Base-by-base conservation (phyloP, 2,113 vertebrate species). In the Salvelinus fontinalis region DNA sequence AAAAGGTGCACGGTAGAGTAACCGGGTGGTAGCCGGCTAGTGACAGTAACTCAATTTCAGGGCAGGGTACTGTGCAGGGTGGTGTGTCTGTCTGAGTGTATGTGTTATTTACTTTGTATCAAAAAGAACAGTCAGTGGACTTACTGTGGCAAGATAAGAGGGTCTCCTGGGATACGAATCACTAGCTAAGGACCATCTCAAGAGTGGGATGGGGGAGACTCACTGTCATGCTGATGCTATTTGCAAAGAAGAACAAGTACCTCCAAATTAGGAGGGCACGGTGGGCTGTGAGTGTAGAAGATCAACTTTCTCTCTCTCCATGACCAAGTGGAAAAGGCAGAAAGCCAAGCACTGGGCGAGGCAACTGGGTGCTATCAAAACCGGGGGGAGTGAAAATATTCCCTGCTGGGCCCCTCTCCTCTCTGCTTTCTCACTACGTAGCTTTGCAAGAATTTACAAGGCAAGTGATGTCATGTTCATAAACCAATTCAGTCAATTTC, bases 371-470 rank as follows among this genome's bases (percentile, higher is more conserved):
- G 83, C 64, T 72, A 76, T 82, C 13, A 70, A 65, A 70, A 57
- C 75, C 71, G 24, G 14, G 34, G 39, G 26, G 57, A 26, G 59
- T 34, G 49, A 65, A 60, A 70, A 24, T 5, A 11, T 44, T 44
- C 39, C 39, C 39, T 44, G 39, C 9, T 44, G 2, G 39, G 26
- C 9, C 24, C 20, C 9, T 48, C 16, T 0, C 39, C 60, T 26
- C 16, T 27, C 7, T 73, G n/a, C 9, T 0, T 62, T 73, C 71
- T 59, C 76, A 75, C 73, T 71, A 7, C 51, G 75, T 75, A 84
- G 70, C 48, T 73, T 67, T 27, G n/a, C 51, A 84, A 75, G 82
- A 84, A 87, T 89, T 89, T 86, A 88, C 80, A 67, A 85, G 79
- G 49, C 49, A 51, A 44, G 69, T 82, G 81, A 85, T 83, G 85